A percentile compares a stretch with the other conserved stretches of the same genome.
Evolutionary conservation across 1,140 invertebrate genomes (phyloP).

Genomic region (Hypothenemus hampei): DNA sequence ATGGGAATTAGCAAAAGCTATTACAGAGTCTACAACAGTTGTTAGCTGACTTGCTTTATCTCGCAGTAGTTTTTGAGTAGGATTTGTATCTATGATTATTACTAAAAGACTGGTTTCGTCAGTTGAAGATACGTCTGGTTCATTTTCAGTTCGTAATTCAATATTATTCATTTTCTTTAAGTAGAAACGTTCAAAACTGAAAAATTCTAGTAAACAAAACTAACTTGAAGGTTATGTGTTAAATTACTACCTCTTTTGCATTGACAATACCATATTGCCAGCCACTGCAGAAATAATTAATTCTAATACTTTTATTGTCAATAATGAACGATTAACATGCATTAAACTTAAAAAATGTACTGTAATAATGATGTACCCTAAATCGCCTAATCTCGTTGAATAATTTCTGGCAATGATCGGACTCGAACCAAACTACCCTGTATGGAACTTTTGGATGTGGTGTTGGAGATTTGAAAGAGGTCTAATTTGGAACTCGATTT

Average conservation of each 20-base stretch:
- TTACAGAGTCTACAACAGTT: conserved; percentile 78
- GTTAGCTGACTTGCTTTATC: conserved; percentile 65
- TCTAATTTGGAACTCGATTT: conserved; percentile 22
- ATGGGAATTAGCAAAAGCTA: conserved; percentile 88
- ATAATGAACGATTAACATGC: too few relatives aligned
- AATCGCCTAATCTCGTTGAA: too few relatives aligned
- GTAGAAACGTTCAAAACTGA: too few relatives aligned
- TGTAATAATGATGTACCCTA: too few relatives aligned
- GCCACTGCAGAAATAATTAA: too few relatives aligned
- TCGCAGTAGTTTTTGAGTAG: conserved; percentile 69
- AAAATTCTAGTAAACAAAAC: too few relatives aligned
- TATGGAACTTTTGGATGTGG: conserved; percentile 11
- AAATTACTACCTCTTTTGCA: too few relatives aligned
- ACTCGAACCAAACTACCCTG: conserved; percentile 10
- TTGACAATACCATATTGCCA: too few relatives aligned
- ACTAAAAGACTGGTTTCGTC: conserved; percentile 70
- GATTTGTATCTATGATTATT: conserved; percentile 82
- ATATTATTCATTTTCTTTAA: conserved; percentile 41
- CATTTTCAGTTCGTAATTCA: conserved; percentile 32
- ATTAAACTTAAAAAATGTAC: too few relatives aligned
- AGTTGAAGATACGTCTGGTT: conserved; percentile 34
- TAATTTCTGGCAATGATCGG: conserved; percentile 27
- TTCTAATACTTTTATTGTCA: too few relatives aligned
- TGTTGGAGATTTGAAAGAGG: conserved; percentile 29
- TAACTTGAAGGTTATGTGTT: too few relatives aligned